Evolutionary conservation across 1,140 invertebrate genomes (phyloP).

Genomic region (Drosophila cardini): DNA sequence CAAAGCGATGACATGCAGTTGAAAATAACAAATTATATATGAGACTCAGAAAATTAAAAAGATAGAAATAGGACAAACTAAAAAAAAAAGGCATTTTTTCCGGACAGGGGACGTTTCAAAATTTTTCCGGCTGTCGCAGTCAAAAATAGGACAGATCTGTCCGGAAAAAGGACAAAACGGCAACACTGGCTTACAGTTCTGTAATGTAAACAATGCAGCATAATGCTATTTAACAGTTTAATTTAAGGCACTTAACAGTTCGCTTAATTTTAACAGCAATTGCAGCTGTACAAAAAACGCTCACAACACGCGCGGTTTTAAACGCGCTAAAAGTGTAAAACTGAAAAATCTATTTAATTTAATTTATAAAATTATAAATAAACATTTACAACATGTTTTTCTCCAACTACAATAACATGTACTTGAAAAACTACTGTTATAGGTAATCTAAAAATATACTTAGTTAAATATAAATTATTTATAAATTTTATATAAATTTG

Average conservation of each 20-base stretch:
- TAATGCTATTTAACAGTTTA: conserved; percentile 67
- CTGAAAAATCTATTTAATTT: background rate
- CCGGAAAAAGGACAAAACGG: too few species aligned
- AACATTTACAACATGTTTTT: conserved; percentile 70
- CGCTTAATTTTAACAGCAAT: conserved; percentile 18
- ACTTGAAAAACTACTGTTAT: conserved; percentile 82
- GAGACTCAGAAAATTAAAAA: too few species aligned
- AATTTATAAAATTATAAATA: background rate
- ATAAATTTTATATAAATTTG: background rate
- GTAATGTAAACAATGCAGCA: conserved; percentile 65
- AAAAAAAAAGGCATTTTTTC: too few species aligned
- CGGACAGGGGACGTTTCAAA: too few species aligned
- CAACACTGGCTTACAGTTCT: conserved; percentile 40
- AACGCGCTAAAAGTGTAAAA: conserved; percentile 24
- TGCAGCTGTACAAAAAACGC: conserved; percentile 40
- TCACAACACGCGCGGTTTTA: conserved; percentile 50
- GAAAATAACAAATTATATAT: too few species aligned
- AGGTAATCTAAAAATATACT: conserved; percentile 54
- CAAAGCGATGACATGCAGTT: too few species aligned
- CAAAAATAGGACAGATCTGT: too few species aligned
- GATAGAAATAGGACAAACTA: too few species aligned
- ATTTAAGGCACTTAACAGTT: conserved; percentile 31
- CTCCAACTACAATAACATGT: conserved; percentile 83
- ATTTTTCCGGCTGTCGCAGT: too few species aligned
- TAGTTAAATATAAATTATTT: background rate